phyloP scores from a whole-genome alignment of 1,140 invertebrate genomes.

The Oscheius sp. region DNA sequence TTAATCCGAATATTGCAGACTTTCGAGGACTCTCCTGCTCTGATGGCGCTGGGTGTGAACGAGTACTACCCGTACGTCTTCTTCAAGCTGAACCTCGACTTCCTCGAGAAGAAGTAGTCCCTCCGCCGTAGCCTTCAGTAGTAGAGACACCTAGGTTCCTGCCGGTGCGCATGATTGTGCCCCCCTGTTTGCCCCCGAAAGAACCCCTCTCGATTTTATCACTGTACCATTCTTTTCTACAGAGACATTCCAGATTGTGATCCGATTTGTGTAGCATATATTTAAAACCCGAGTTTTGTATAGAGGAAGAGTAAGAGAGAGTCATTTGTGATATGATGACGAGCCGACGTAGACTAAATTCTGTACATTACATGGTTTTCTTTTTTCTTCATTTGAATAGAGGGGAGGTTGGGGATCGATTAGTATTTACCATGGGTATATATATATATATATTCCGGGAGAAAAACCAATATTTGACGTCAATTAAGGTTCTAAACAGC shows the following conservation, averaged over 20 bases:
- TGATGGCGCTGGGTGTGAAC: conserved; percentile 59
- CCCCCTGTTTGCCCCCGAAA: too few relatives aligned
- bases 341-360: neutral
- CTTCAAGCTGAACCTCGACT: conserved; percentile 61
- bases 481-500: too few relatives aligned
- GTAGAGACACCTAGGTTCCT: too few relatives aligned
- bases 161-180: too few relatives aligned
- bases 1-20: conserved; percentile 42
- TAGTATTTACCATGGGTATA: too few relatives aligned
- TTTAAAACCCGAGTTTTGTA: too few relatives aligned
- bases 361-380: neutral
- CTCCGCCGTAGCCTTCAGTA: neutral
- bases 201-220: too few relatives aligned
- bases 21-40: conserved; percentile 58
- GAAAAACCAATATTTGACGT: too few relatives aligned
- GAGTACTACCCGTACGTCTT: conserved; percentile 61
- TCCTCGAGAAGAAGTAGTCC: conserved; percentile 30
- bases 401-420: too few relatives aligned
- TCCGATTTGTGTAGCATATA: conserved; percentile 14
- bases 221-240: conserved; percentile 6
- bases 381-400: conserved; percentile 4
- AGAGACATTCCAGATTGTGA: conserved; percentile 6
- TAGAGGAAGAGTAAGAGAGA: neutral
- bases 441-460: too few relatives aligned
- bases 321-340: neutral